Base-by-base conservation (phyloP, 2,113 vertebrate species). In the Petrocephalus zakoni region DNA sequence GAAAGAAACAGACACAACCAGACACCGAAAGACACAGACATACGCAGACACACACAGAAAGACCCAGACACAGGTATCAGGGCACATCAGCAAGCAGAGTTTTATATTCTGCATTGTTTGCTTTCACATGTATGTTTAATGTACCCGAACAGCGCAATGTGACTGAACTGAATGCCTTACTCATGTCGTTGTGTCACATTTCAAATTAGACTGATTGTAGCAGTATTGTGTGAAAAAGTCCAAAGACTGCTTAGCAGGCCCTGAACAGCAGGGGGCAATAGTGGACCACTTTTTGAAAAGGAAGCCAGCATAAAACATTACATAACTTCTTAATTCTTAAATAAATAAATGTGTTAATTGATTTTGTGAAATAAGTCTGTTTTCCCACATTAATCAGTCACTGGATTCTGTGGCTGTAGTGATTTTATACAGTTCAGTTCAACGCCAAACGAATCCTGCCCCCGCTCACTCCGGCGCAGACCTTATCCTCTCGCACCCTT, bases 181-280 rank as follows among this genome's bases (percentile, higher is more conserved):
- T 64, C 58, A 25, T 64, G 58, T 25, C 22, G 8, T 19, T 37
- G 29, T 75, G 29, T 75, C 5, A 37, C 34, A 37, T 75, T 37
- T 34, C 68, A 34, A 29, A 75, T 0, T 11, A 61, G 58, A n/a
- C 58, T 78, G 7, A n/a, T 15, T 4, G 6, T 7, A n/a, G 78
- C 21, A 82, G 19, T 42, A 81, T 42, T 47, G 75, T 82, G 5
- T 19, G 29, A 4, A n/a, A 15, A 78, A 78, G 11, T 37, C 37
- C 37, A 81, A 37, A 46, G 42, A 46, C 37, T n/a, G 37, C 7
- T 25, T 42, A 10, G 61, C 37, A 46, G 1, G 0, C n/a, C 42
- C 58, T 87, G 19, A 87, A 49, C 86, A 87, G 64, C 46, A 72
- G 86, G 46, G 55, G 86, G 56, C 2, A n/a, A 21, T 25, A 87